Conservation (phyloP, 1,140 invertebrate genomes). For the Drosophila equinoxialis region DNA sequence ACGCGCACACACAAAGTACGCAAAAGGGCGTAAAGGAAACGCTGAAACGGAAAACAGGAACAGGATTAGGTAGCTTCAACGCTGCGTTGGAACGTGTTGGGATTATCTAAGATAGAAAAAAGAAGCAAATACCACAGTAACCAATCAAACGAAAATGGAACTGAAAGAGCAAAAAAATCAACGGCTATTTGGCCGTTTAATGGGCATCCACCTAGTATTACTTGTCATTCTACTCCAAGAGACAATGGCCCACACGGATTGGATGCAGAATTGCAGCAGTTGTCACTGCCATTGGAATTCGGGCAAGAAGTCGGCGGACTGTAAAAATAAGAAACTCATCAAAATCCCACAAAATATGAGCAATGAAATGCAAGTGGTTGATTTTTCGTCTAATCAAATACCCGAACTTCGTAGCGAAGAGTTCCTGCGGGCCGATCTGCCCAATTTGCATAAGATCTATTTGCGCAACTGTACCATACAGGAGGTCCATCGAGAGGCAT, state of each 20-base stretch:
- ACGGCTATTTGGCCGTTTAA: conserved; percentile 13
- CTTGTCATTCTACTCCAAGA: conserved; percentile 24
- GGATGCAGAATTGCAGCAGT: conserved; percentile 84
- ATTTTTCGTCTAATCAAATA: conserved; percentile 89
- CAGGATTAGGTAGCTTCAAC: conserved; percentile 1
- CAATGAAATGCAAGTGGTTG: conserved; percentile 89
- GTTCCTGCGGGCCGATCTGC: conserved; percentile 88
- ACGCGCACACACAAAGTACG: background rate
- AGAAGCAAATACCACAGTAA: background rate
- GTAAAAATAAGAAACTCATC: conserved; percentile 86
- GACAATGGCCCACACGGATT: conserved; percentile 82
- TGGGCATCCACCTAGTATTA: conserved; percentile 10
- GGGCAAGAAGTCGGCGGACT: conserved; percentile 92
- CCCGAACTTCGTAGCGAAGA: conserved; percentile 86
- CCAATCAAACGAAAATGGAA: conserved; percentile 4
- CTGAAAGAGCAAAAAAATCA: background rate
- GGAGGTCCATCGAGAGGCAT: conserved; percentile 88
- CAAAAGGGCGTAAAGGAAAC: background rate
- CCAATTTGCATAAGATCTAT: conserved; percentile 92
- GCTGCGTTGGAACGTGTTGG: conserved; percentile 19
- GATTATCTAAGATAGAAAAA: conserved; percentile 20
- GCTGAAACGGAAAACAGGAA: background rate
- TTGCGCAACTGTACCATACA: conserved; percentile 89
- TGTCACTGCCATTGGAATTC: conserved; percentile 92
- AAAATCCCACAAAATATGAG: conserved; percentile 89